Percentiles rank a stretch among this genome's conserved stretches.
These are phyloP conservation scores for Anolis sagrei DNA, from an alignment of 2,113 vertebrate species.

Conservation along the genomic window DNA sequence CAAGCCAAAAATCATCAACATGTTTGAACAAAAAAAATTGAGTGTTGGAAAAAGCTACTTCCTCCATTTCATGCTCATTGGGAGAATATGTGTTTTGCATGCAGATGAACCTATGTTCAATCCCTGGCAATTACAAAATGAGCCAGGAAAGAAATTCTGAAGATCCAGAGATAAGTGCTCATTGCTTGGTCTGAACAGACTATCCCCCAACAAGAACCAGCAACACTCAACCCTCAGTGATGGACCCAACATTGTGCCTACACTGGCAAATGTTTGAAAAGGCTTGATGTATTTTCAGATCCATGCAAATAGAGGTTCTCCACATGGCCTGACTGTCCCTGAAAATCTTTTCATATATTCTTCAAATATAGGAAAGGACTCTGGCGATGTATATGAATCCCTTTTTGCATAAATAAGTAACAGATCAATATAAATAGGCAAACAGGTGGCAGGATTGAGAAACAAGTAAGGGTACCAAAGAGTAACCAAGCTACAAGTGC, in stretches of 20 bases:
- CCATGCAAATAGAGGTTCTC: not conserved
- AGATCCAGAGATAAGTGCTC: too few species aligned
- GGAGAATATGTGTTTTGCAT: not conserved
- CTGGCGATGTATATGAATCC: too few species aligned
- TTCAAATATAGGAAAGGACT: too few species aligned
- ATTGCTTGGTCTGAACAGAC: too few species aligned
- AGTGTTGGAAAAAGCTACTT: not conserved
- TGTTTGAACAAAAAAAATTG: not conserved
- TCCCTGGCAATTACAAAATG: not conserved
- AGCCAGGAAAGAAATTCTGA: not conserved
- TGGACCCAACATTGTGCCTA: too few species aligned
- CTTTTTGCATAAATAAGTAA: too few species aligned
- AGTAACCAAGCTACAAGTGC: not conserved
- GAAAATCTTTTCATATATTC: too few species aligned
- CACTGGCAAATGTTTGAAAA: too few species aligned
- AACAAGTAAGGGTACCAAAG: not conserved
- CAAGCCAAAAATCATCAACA: not conserved
- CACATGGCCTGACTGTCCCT: too few species aligned
- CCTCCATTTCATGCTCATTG: not conserved
- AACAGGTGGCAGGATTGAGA: not conserved
- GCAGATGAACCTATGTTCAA: not conserved
- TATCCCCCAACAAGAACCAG: too few species aligned
- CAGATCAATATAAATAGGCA: not conserved
- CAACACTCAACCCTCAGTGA: too few species aligned
- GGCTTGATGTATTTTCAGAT: too few species aligned